These are phyloP conservation scores for Heterohyrax brucei DNA, from an alignment of 2,797 vertebrate species.

Conservation along the genomic window DNA sequence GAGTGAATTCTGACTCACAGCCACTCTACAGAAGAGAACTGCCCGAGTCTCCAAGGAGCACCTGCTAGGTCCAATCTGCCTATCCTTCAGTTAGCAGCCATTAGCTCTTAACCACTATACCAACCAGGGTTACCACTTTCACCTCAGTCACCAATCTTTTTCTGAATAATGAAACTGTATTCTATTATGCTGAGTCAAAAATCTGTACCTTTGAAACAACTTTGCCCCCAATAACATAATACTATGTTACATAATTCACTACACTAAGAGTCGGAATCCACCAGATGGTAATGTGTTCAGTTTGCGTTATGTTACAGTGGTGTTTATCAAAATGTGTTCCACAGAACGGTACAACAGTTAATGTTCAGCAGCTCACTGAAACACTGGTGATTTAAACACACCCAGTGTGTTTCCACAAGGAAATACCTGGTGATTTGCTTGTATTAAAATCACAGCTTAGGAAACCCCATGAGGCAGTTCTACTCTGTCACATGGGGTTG, in stretches of 20 bases:
- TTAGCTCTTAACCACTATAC: too few species aligned
- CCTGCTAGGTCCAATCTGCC: too few species aligned
- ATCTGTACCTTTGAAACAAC: not conserved
- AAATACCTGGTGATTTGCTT: not conserved
- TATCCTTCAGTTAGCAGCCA: too few species aligned
- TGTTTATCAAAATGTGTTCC: not conserved
- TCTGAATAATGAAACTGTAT: not conserved
- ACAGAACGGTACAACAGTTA: not conserved
- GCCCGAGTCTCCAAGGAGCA: too few species aligned
- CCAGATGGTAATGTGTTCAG: too few species aligned
- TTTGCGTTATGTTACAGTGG: not conserved
- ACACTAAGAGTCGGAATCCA: too few species aligned
- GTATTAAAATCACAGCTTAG: not conserved
- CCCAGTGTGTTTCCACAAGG: not conserved
- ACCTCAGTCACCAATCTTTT: constrained; percentile 27
- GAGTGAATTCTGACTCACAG: too few species aligned
- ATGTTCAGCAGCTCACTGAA: not conserved
- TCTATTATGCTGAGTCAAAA: not conserved
- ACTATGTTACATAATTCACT: not conserved
- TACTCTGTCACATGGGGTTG: not conserved
- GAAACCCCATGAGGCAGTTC: not conserved
- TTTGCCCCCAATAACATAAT: not conserved
- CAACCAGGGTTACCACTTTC: not conserved
- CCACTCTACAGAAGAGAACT: too few species aligned
- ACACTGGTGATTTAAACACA: not conserved